Conservation (phyloP, 2,888 invertebrate species). For the Nomada ferruginata region DNA sequence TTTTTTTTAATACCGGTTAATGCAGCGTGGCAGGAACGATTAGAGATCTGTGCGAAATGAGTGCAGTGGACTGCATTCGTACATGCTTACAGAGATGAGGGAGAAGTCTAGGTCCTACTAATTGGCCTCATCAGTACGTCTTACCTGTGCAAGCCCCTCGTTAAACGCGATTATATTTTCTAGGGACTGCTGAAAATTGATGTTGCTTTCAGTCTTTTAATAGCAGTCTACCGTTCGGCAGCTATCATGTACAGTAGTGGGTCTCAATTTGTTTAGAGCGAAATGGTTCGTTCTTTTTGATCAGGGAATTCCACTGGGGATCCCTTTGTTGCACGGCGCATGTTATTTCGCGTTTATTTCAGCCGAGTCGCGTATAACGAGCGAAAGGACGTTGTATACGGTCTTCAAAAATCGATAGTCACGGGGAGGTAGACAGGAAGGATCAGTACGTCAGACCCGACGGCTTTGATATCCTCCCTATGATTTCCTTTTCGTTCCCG, state of each 20-base stretch:
- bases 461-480: conserved; percentile 36
- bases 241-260: no score
- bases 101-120: conserved; percentile 10
- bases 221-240: no score
- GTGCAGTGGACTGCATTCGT: background rate
- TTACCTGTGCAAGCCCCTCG: conserved; percentile 1
- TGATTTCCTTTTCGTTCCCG: conserved; percentile 9
- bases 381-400: background rate
- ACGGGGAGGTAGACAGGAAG: conserved; percentile 26
- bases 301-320: no score
- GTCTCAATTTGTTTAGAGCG: background rate
- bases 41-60: background rate
- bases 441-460: conserved; percentile 24
- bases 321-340: background rate
- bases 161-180: background rate
- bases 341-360: conserved; percentile 35
- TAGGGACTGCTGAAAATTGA: no score
- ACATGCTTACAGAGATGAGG: conserved; percentile 13
- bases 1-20: no score
- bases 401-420: conserved; percentile 51
- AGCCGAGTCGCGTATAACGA: conserved; percentile 9
- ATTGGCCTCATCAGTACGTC: conserved; percentile 31
- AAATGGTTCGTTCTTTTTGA: background rate
- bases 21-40: no score
- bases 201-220: no score